phyloP scores from a whole-genome alignment of 2,797 vertebrate species.

The Chelon labrosus region DNA sequence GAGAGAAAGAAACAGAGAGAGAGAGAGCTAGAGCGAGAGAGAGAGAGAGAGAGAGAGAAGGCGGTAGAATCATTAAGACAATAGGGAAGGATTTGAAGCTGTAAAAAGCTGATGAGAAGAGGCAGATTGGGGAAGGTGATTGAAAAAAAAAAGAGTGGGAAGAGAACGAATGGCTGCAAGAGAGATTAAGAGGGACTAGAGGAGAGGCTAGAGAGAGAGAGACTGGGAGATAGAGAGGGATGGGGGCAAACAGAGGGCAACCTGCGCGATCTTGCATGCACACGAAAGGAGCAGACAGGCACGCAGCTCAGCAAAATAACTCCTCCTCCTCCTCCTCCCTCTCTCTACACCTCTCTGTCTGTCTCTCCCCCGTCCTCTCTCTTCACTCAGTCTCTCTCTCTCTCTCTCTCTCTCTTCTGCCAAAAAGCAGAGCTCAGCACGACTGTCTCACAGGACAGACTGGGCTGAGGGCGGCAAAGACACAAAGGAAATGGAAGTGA shows the following conservation, averaged over 20 bases:
- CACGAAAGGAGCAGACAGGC: slow-evolving; percentile 75
- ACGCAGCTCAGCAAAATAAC: slow-evolving; percentile 68
- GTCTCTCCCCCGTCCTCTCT: not conserved
- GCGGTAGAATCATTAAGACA: slow-evolving; percentile 53
- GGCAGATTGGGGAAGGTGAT: slow-evolving; percentile 52
- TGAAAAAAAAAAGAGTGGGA: slow-evolving; percentile 26
- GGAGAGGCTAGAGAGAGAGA: slow-evolving; percentile 28
- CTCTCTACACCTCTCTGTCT: not conserved
- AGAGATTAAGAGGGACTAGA: slow-evolving; percentile 52
- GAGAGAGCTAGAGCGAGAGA: slow-evolving; percentile 19
- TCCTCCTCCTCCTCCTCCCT: slow-evolving; percentile 31
- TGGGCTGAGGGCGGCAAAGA: not conserved
- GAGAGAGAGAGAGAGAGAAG: slow-evolving; percentile 19
- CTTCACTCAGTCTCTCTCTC: not conserved
- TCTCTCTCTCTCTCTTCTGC: slow-evolving; percentile 29
- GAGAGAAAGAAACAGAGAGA: slow-evolving; percentile 21
- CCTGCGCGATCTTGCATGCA: slow-evolving; percentile 72
- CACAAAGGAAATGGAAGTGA: slow-evolving; percentile 7
- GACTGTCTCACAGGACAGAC: slow-evolving; percentile 48
- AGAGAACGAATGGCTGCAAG: slow-evolving; percentile 46
- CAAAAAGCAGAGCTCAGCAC: slow-evolving; percentile 56
- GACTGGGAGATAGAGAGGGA: slow-evolving; percentile 37
- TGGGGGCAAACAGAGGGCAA: slow-evolving; percentile 76
- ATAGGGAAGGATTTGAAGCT: slow-evolving; percentile 58
- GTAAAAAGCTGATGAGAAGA: slow-evolving; percentile 60